phyloP scores from a whole-genome alignment of 2,113 vertebrate genomes.

The human (Homo sapiens) region GRCh38 chr1:184506001-184506500 shows the following conservation, averaged over 20 bases:
- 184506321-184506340: background rate
- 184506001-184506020: conserved; percentile 23
- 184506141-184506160: background rate
- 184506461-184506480: background rate
- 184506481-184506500: background rate
- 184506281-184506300: conserved; percentile 26
- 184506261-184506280: background rate
- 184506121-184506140: background rate
- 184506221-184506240: background rate
- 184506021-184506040: conserved; percentile 3
- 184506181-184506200: background rate
- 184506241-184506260: conserved; percentile 22
- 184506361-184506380: background rate
- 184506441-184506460: background rate
- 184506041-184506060: conserved; percentile 6
- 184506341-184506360: background rate
- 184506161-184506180: conserved; percentile 29
- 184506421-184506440: background rate
- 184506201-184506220: background rate
- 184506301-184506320: background rate
- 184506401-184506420: background rate
- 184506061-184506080: background rate
- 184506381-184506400: background rate
- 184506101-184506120: background rate
- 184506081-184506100: background rate